A percentile compares a stretch with the other conserved stretches of the same genome.
Conservation (phyloP, 2,113 vertebrate genomes). For the Dolichallabes microphthalmus region DNA sequence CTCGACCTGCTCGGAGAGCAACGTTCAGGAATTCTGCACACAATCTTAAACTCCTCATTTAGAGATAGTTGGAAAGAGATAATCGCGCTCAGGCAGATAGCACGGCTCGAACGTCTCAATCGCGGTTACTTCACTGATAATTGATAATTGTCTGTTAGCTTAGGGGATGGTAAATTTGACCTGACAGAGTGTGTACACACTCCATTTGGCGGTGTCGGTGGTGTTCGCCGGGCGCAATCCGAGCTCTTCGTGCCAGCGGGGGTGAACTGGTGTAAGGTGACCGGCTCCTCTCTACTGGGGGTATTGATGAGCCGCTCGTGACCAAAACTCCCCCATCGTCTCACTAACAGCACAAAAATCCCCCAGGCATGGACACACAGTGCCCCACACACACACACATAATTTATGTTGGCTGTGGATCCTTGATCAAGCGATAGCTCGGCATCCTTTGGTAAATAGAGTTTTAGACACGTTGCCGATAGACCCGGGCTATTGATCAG, state of each 20-base stretch:
- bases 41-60: conserved; percentile 59
- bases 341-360: conserved; percentile 49
- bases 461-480: conserved; percentile 99
- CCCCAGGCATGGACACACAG: conserved; percentile 3
- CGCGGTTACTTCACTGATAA: conserved; percentile 15
- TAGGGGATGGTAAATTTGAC: conserved; percentile 23
- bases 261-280: conserved; percentile 39
- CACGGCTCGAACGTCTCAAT: background rate
- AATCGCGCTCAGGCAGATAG: conserved; percentile 60
- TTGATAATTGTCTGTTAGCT: conserved; percentile 20
- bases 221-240: conserved; percentile 12
- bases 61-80: conserved; percentile 62
- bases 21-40: conserved; percentile 51
- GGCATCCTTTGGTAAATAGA: conserved; percentile 99
- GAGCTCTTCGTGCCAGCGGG: conserved; percentile 23
- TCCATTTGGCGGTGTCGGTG: background rate
- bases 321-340: conserved; percentile 52
- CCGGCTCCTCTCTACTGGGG: conserved; percentile 47
- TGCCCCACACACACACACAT: conserved; percentile 62
- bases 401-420: conserved; percentile 93
- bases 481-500: conserved; percentile 98
- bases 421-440: conserved; percentile 99
- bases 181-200: conserved; percentile 6
- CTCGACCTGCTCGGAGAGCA: conserved; percentile 40
- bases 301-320: conserved; percentile 45